Percentiles rank a stretch among this genome's conserved stretches.
Conservation (phyloP, 2,888 invertebrate genomes). For the Tenthredo livida region DNA sequence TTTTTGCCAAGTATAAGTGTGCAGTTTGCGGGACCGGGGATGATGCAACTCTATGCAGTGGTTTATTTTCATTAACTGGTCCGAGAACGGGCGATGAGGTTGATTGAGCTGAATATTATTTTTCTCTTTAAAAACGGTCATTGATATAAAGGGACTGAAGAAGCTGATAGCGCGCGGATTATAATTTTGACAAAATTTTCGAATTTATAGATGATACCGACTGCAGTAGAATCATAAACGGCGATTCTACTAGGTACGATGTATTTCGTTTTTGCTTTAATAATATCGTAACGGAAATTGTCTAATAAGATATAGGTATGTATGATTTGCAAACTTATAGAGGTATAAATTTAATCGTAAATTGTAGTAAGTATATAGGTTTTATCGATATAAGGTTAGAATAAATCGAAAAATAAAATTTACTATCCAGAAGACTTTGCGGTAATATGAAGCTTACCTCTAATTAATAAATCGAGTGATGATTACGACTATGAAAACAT, state of each 20-base stretch:
- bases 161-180: not conserved
- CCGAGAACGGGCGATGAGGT: not conserved
- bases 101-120: not conserved
- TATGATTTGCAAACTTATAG: conserved; percentile 17
- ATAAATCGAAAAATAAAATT: conserved; percentile 3
- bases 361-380: conserved; percentile 5
- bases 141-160: not conserved
- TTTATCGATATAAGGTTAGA: not conserved
- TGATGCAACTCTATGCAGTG: not conserved
- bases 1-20: not conserved
- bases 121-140: not conserved
- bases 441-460: not conserved
- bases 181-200: not conserved
- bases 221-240: not conserved
- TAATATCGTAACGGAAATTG: not conserved
- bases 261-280: not conserved
- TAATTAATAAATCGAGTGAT: conserved; percentile 5
- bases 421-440: not conserved
- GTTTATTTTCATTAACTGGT: not conserved
- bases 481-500: not conserved
- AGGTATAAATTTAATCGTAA: conserved; percentile 18
- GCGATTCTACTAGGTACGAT: not conserved
- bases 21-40: not conserved
- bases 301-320: not conserved
- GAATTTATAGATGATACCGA: not conserved